phyloP scores from a whole-genome alignment of 1,140 invertebrate genomes.

The Nasonia vitripennis region DNA sequence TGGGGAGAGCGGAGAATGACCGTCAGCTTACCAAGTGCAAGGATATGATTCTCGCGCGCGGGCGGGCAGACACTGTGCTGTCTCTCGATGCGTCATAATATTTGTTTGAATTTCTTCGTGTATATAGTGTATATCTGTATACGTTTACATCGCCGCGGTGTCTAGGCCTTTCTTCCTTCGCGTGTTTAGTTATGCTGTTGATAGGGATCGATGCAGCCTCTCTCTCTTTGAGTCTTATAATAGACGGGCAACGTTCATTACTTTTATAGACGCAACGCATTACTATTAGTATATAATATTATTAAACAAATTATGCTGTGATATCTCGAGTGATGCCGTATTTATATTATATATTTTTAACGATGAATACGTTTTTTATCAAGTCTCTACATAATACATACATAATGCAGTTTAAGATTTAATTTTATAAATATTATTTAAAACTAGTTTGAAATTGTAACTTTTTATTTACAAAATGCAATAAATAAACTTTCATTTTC shows the following conservation, averaged over 20 bases:
- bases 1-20: constrained; percentile 41
- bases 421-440: constrained; percentile 29
- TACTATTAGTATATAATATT: neutral
- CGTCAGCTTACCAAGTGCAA: constrained; percentile 51
- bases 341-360: constrained; percentile 13
- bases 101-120: constrained; percentile 40
- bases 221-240: neutral
- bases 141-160: neutral
- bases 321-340: constrained; percentile 15
- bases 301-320: constrained; percentile 14
- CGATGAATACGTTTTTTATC: neutral
- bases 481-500: constrained; percentile 50
- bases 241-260: neutral
- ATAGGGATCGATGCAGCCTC: neutral
- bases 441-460: constrained; percentile 38
- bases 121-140: neutral
- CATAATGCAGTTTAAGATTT: constrained; percentile 4
- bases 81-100: constrained; percentile 37
- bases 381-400: neutral
- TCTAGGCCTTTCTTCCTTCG: constrained; percentile 9
- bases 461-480: constrained; percentile 30
- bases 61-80: constrained; percentile 2
- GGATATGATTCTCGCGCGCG: constrained; percentile 4
- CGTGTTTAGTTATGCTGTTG: neutral
- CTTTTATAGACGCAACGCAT: neutral